Conservation (phyloP, 2,797 vertebrate species). For the Notolabrus celidotus region DNA sequence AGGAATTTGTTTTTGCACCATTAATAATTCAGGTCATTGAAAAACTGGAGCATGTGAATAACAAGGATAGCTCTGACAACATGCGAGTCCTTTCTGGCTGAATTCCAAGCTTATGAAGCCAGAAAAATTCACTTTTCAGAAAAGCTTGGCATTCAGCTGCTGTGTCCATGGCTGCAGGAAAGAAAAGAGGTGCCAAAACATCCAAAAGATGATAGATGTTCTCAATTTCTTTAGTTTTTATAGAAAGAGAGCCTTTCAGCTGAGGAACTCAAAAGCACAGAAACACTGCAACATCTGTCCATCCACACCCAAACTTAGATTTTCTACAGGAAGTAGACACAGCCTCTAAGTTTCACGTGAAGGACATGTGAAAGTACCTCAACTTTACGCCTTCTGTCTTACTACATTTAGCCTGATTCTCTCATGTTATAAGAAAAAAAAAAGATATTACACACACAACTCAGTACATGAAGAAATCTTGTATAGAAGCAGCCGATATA, state of each 20-base stretch:
- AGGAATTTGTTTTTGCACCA: not conserved
- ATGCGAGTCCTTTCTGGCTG: not conserved
- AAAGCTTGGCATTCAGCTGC: constrained; percentile 1
- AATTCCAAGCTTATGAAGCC: not conserved
- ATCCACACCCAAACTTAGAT: not conserved
- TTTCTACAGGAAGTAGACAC: not conserved
- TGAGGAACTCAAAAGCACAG: not conserved
- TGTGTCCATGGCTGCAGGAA: not conserved
- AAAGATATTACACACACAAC: too few species aligned
- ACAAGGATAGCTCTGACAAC: not conserved
- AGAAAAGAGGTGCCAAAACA: constrained; percentile 1
- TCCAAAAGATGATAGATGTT: not conserved
- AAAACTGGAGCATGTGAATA: not conserved
- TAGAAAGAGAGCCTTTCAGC: not conserved
- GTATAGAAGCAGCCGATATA: too few species aligned
- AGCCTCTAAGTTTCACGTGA: not conserved
- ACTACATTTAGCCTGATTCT: not conserved
- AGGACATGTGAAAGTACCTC: not conserved
- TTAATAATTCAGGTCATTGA: not conserved
- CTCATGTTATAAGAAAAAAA: too few species aligned
- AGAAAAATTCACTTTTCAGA: not conserved
- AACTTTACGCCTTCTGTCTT: too few species aligned
- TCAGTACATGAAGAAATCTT: too few species aligned
- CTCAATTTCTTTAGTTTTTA: not conserved
- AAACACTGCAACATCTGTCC: not conserved